Evolutionary conservation across 2,113 vertebrate species (phyloP), one percentile per base, ranked within the genome.

Genomic region (Chinchilla lanigera): DNA sequence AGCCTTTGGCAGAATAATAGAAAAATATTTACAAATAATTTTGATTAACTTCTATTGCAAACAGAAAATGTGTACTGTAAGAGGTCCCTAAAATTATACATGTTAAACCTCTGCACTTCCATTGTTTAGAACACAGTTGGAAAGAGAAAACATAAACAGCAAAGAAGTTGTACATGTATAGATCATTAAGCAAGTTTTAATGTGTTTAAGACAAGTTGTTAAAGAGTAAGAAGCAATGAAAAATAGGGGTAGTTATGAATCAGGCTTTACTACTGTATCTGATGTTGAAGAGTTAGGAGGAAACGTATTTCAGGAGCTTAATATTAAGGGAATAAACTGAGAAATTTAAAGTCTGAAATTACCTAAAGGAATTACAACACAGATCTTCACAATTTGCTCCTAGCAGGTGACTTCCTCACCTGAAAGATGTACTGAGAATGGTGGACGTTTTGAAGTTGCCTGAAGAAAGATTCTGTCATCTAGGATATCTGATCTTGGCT

Each of bases 11-110:
- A 41, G 4, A 78, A 86, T 16, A 22, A 63, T 75, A 83, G 73
- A 94, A 75, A 92, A 85, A 87, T 78, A 67, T 33, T 92, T 90
- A 81, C 90, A 92, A 81, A 38, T 61, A 41, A 54, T 85, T 67
- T 65, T 80, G 5, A 89, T 93, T 97, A 93, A 65, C 19, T 86
- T 81, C 14, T 86, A 12, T 6, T 93, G 33, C 60, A 67, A 95
- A 95, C 30, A 93, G 56, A 97, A 33, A 33, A 84, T 38, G 24
- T 63, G 5, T 5, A 35, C 65, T 96, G 5, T 82, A 65, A 91
- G 44, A 89, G 13, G 44, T 7, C n/a, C 35, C 58, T 94, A 78
- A 95, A 91, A 60, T 60, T 69, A 86, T 17, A 94, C 54, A 38
- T 81, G 54, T 35, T 81, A 20, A 67, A 28, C 47, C 19, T 30